Conservation (phyloP, 2,888 invertebrate species). For the Lasioglossum calceatum region DNA sequence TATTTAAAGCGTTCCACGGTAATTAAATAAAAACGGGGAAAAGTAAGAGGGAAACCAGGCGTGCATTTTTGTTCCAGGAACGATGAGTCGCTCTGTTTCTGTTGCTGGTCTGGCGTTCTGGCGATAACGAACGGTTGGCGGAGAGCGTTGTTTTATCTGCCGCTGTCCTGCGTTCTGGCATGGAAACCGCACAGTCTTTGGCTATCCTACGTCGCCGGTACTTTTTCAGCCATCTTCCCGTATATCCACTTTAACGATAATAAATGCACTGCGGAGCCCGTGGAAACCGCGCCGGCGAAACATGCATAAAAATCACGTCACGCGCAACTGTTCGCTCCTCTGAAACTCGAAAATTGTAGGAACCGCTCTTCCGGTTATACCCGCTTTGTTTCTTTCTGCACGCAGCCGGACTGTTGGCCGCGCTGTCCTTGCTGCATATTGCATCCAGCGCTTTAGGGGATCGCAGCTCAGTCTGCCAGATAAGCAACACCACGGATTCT, state of each 20-base stretch:
- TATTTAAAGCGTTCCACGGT: neutral
- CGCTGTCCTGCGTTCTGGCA: constrained; percentile 82
- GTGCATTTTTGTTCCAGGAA: constrained; percentile 76
- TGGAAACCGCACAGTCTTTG: constrained; percentile 84
- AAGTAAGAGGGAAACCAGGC: neutral
- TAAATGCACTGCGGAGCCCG: neutral
- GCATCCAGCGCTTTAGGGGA: constrained; percentile 74
- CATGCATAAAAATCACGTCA: constrained; percentile 2
- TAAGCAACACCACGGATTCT: constrained; percentile 70
- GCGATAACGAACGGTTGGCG: constrained; percentile 84
- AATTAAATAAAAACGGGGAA: neutral
- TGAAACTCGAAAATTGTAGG: neutral
- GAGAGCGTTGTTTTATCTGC: constrained; percentile 83
- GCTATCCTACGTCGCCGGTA: constrained; percentile 84
- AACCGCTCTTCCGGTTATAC: constrained; percentile 3
- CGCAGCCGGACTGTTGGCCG: constrained; percentile 77
- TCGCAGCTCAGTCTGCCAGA: constrained; percentile 65
- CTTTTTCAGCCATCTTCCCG: constrained; percentile 31
- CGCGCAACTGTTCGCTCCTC: neutral
- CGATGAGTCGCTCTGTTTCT: constrained; percentile 83
- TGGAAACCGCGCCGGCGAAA: neutral
- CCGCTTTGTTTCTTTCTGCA: constrained; percentile 26
- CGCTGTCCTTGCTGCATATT: constrained; percentile 77
- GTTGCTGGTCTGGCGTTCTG: constrained; percentile 83
- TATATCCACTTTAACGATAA: neutral